These are phyloP conservation scores for Tolypeutes matacus DNA, from an alignment of 2,797 vertebrate genomes.

Conservation along the genomic window DNA sequence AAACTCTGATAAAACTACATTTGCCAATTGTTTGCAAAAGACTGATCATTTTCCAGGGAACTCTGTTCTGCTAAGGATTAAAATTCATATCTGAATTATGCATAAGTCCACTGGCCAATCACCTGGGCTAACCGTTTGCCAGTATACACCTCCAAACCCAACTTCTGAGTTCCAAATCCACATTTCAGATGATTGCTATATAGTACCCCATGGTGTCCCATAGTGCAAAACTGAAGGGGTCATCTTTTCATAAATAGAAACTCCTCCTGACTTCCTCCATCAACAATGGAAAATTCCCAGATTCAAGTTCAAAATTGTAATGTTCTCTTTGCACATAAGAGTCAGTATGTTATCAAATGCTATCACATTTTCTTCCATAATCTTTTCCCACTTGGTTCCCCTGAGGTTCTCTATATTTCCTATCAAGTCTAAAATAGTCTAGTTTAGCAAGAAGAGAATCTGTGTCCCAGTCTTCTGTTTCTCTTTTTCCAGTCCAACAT, in stretches of 20 bases:
- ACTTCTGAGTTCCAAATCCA: background rate
- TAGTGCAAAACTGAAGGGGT: background rate
- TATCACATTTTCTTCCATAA: background rate
- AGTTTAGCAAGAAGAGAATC: background rate
- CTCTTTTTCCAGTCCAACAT: slow-evolving; percentile 36
- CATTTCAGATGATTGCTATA: background rate
- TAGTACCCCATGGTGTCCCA: background rate
- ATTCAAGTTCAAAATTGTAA: slow-evolving; percentile 8
- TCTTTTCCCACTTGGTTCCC: background rate
- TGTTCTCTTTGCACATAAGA: background rate
- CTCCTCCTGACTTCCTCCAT: background rate
- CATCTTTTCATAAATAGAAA: slow-evolving; percentile 40
- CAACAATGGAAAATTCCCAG: background rate
- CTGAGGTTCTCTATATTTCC: background rate
- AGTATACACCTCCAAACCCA: background rate
- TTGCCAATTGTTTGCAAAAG: slow-evolving; percentile 32
- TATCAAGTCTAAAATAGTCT: background rate
- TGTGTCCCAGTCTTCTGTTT: slow-evolving; percentile 18
- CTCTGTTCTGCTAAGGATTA: background rate
- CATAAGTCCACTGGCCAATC: background rate
- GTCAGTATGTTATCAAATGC: background rate
- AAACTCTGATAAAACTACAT: background rate
- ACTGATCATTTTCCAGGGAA: background rate
- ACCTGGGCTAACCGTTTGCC: background rate
- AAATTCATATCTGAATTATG: background rate